These are phyloP conservation scores for Jaculus jaculus DNA, from an alignment of 2,113 vertebrate species.

Conservation along the genomic window DNA sequence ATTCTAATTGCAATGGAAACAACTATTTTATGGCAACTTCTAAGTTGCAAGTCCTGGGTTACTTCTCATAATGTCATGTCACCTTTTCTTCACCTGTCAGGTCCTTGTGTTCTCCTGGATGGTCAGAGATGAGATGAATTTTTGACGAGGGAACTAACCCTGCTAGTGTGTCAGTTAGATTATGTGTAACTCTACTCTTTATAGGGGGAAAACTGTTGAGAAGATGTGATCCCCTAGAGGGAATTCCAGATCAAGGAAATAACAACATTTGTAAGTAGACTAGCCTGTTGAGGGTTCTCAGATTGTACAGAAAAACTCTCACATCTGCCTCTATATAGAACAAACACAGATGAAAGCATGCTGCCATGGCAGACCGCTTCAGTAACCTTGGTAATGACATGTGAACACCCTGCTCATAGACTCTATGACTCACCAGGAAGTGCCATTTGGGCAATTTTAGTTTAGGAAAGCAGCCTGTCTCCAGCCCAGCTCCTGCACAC, in stretches of 20 bases:
- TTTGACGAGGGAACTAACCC: constrained; percentile 53
- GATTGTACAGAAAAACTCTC: constrained; percentile 1
- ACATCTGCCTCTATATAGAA: constrained; percentile 8
- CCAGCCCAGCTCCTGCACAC: background rate
- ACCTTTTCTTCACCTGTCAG: constrained; percentile 30
- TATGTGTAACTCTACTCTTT: constrained; percentile 56
- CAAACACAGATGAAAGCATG: background rate
- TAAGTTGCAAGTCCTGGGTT: background rate
- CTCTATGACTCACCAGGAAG: constrained; percentile 67
- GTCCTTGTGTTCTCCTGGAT: constrained; percentile 1
- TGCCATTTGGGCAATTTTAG: constrained; percentile 43
- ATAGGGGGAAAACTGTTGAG: constrained; percentile 39
- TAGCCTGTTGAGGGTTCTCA: background rate
- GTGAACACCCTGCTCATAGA: background rate
- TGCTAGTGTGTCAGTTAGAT: constrained; percentile 33
- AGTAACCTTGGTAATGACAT: constrained; percentile 35
- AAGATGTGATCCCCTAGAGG: background rate
- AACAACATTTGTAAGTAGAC: constrained; percentile 9
- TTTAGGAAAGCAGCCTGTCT: constrained; percentile 40
- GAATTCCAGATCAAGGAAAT: constrained; percentile 46
- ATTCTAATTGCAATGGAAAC: background rate
- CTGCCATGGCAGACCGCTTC: background rate
- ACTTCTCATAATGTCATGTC: constrained; percentile 24
- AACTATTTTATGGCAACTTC: background rate
- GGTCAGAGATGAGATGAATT: constrained; percentile 57